Base-by-base conservation (phyloP, 2,113 vertebrate species). In the Riparia riparia region DNA sequence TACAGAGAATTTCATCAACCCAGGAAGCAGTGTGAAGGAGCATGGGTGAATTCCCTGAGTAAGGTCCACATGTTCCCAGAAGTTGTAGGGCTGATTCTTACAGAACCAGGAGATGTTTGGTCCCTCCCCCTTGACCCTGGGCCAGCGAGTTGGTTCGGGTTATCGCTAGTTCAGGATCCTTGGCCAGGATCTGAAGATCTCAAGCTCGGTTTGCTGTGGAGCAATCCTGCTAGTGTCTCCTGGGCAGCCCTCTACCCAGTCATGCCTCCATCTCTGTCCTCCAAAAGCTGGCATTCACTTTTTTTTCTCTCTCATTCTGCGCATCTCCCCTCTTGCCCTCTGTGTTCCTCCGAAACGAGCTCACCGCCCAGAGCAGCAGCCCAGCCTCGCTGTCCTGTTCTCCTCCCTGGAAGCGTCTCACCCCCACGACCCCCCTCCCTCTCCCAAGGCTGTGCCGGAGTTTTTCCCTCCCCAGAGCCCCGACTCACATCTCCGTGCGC, bases 401-500 rank as follows among this genome's bases (percentile, higher is more conserved):
- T 47, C 24, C 60, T 25, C 19, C n/a, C 60, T 7, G 58, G 47
- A 44, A 22, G 9, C 25, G 8, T 22, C 37, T 3, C 10, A 29
- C 4, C 7, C 22, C 17, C 39, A n/a, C 3, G 10, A 2, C 2
- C 32, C 20, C n/a, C 14, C 14, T 4, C 10, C 4, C 4, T 17
- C 29, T 39, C 17, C 2, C 47, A 3, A 17, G 42, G 76, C 11
- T 4, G 14, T 11, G 29, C 22, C 47, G 15, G 19, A 9, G 21
- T 21, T 2, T 32, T 31, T 34, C 86, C 41, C 3, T 12, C 17
- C 91, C 60, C 51, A 1, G 22, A 7, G 25, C 31, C 90, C 82
- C 28, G 41, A 95, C 97, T 97, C 94, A 97, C 97, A 69, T 77
- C 51, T 81, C 85, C 56, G 42, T 63, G 63, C 61, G 60, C 39